Base-by-base conservation (phyloP, 2,888 invertebrate species). In the Melolontha melolontha region DNA sequence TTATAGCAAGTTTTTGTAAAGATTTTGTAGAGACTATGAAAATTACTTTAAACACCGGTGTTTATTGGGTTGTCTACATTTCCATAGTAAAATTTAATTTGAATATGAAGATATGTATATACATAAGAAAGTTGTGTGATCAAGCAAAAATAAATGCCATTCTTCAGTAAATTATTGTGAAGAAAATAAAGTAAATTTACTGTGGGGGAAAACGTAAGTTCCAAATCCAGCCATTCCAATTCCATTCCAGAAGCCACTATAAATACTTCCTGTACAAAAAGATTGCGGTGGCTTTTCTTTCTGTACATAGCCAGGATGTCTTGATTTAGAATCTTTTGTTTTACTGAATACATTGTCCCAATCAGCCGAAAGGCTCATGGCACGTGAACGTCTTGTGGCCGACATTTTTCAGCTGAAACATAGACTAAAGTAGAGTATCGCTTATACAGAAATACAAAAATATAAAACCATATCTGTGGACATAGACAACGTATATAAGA, bases 171-270 rank as follows among this genome's bases (percentile, higher is more conserved):
- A 4, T 22, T 2, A 22, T 22, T 22, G 22, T 22, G 22, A 22
- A 22, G 22, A 4, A 22, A 41, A 55, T n/a, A 49, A 14, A 14
- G 5, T 11, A 10, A 41, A 55, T 11, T 66, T 66, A 14, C 84
- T 88, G 76, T 89, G 87, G 1, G 88, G 86, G 77, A 87, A 87
- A 0, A 80, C 82, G 78, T 88, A 91, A 47, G 79, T 81, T 39
- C 91, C 91, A 62, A 79, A 79, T 29, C 90, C 90, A 17, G 86
- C 85, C 87, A 90, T 90, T 42, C 88, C 88, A 0, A 87, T 76
- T 1, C 83, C 78, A 75, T 89, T 85, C 88, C 88, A 89, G 7
- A 85, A 83, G 52, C 91, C 91, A 41, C 83, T 80, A 73, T 89
- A 91, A 16, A 78, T 79, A 67, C 89, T 89, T 1, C 87, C 87